Evolutionary conservation across 1,140 invertebrate genomes (phyloP).

Genomic region (Samia ricini): DNA sequence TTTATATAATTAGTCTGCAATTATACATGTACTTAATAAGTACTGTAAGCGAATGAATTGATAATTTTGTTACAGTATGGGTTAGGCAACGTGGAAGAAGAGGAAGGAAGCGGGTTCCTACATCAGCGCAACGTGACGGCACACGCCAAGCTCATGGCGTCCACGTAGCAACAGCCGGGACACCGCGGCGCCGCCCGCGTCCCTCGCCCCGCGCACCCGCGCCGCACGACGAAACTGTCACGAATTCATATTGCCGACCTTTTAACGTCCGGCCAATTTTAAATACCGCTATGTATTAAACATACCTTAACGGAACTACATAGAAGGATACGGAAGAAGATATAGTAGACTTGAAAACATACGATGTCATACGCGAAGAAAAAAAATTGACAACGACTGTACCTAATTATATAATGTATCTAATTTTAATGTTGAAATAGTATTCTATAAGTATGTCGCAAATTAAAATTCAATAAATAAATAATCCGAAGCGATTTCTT

Average conservation of each 20-base stretch:
- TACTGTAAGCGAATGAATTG: too few relatives aligned
- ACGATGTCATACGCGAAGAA: too few relatives aligned
- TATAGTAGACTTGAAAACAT: neutral
- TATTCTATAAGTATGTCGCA: too few relatives aligned
- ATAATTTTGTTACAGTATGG: conserved; percentile 50
- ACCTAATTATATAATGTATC: too few relatives aligned
- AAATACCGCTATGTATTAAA: neutral
- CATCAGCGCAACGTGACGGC: conserved; percentile 90
- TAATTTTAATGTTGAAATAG: too few relatives aligned
- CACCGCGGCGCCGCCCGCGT: neutral
- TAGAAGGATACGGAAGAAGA: neutral
- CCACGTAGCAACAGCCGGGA: conserved; percentile 78
- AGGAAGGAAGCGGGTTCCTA: conserved; percentile 82
- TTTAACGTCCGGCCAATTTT: neutral
- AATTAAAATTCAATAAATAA: too few relatives aligned
- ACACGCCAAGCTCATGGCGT: conserved; percentile 87
- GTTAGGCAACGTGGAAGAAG: conserved; percentile 58
- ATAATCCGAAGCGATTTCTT: too few relatives aligned
- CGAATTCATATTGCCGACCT: neutral
- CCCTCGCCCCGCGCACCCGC: neutral
- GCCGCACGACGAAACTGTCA: neutral
- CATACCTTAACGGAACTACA: neutral
- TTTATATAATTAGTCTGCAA: too few relatives aligned
- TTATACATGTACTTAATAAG: too few relatives aligned
- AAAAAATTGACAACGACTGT: too few relatives aligned